Evolutionary conservation across 2,113 vertebrate species (phyloP).

Genomic region (Coregonus clupeaformis): DNA sequence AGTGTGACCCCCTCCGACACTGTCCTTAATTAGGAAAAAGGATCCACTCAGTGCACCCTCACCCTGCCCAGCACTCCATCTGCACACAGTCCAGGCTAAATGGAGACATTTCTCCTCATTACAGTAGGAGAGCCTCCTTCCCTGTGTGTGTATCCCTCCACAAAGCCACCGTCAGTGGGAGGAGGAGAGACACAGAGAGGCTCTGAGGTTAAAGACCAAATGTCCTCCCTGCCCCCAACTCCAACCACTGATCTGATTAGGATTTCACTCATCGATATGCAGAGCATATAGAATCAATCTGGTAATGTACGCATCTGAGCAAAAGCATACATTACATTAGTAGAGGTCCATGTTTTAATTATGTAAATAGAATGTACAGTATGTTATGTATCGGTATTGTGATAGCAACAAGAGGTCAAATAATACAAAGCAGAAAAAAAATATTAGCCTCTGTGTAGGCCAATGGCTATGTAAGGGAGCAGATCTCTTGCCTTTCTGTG

Average conservation of each 20-base stretch:
- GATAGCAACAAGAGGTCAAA: slow-evolving; percentile 41
- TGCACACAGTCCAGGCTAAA: slow-evolving; percentile 70
- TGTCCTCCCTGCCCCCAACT: slow-evolving; percentile 55
- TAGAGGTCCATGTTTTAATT: slow-evolving; percentile 17
- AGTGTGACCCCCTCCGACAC: slow-evolving; percentile 66
- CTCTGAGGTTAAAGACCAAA: slow-evolving; percentile 71
- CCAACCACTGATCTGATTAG: slow-evolving; percentile 69
- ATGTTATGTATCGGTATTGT: no score
- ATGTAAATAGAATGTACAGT: no score
- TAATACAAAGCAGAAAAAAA: slow-evolving; percentile 10
- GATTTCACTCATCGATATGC: slow-evolving; percentile 65
- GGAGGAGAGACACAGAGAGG: slow-evolving; percentile 66
- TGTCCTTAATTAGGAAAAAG: slow-evolving; percentile 87
- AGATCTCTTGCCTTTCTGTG: not conserved
- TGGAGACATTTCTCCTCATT: slow-evolving; percentile 84
- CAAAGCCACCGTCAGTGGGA: slow-evolving; percentile 56
- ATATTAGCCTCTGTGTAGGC: no score
- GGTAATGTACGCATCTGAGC: slow-evolving; percentile 62
- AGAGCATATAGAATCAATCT: slow-evolving; percentile 63
- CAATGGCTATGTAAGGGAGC: no score
- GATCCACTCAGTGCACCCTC: slow-evolving; percentile 73
- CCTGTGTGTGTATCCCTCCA: slow-evolving; percentile 51
- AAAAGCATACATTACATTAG: slow-evolving; percentile 59
- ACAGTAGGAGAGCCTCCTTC: slow-evolving; percentile 65
- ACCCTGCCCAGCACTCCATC: slow-evolving; percentile 72